Evolutionary conservation across 2,113 vertebrate species (phyloP).

Genomic region (Thamnaconus septentrionalis): DNA sequence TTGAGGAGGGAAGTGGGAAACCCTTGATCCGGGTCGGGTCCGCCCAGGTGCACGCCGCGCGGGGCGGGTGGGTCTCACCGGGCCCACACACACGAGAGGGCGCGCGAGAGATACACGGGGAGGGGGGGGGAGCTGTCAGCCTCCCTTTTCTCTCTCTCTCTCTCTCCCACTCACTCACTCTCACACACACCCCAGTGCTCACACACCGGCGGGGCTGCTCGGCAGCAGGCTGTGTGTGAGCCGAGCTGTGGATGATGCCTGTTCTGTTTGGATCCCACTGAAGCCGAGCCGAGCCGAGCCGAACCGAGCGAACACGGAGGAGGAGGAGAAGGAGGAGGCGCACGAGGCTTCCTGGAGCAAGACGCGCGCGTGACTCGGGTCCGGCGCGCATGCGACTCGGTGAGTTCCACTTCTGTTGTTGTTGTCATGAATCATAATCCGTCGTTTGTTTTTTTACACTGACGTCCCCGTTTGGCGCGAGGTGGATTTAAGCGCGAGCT

Average conservation of each 20-base stretch:
- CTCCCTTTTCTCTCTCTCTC: not conserved
- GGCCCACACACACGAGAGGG: not conserved
- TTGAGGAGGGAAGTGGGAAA: too few relatives aligned
- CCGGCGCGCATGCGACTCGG: constrained; percentile 17
- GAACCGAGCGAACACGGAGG: not conserved
- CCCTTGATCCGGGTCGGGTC: too few relatives aligned
- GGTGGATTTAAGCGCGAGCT: too few relatives aligned
- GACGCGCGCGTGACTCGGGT: not conserved
- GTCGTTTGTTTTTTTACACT: too few relatives aligned
- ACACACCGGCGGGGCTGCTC: constrained; percentile 12
- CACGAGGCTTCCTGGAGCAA: not conserved
- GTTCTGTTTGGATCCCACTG: constrained; percentile 33
- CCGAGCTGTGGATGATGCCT: constrained; percentile 27
- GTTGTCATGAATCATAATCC: too few relatives aligned
- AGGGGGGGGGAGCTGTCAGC: constrained; percentile 26
- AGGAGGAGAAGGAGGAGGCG: constrained; percentile 23
- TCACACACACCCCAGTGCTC: not conserved
- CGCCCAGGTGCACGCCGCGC: too few relatives aligned
- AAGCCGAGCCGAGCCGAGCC: constrained; percentile 32
- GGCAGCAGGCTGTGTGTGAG: too few relatives aligned
- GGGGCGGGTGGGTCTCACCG: too few relatives aligned
- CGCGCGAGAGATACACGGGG: constrained; percentile 13
- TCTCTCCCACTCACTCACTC: too few relatives aligned
- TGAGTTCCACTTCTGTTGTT: constrained; percentile 30
- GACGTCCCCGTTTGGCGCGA: too few relatives aligned